Base-by-base conservation (phyloP, 2,888 invertebrate species). In the Acanthacorydalis orientalis region DNA sequence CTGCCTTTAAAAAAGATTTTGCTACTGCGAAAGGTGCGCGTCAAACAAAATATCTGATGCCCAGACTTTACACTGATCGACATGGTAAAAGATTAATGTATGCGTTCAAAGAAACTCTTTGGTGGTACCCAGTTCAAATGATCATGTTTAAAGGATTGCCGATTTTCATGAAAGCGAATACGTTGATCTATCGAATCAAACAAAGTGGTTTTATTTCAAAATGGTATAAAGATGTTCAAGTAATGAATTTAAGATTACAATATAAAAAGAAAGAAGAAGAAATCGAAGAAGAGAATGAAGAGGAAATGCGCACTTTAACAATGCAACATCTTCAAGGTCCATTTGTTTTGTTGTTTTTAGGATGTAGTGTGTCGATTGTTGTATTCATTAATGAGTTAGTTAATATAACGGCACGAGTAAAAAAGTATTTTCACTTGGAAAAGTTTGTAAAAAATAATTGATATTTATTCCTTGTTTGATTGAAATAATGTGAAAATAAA, bases 131-230 rank as follows among this genome's bases (percentile, higher is more conserved):
- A 16, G 15, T 49, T 10, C 46, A 47, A 42, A 47, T 43, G 38
- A 32, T 47, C 7, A 46, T 49, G 31, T 31, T 32, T 1, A 46
- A 39, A 39, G 47, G 47, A 10, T 46, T 46, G 34, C 44, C 40
- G 8, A 44, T 49, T 14, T 49, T 34, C 33, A 46, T 39, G 14
- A 23, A 43, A 38, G 31, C 43, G 16, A 47, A 49, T 23, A 38
- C 38, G 33, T 31, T 49, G 8, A 16, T 49, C 10, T 32, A 43
- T 35, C 8, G 38, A 14, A 16, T 47, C 10, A 31, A 14, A 23
- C 46, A 49, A 44, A 14, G 38, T 41, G 49, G 49, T 4, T 47
- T 49, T 38, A 32, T 47, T 31, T 1, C 33, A 15, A 41, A 47
- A 31, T 49, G 49, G 49, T 32, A 34, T 9, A 11, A 31, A 32